A percentile compares a stretch with the other conserved stretches of the same genome.
These are phyloP conservation scores for Drosophila nannoptera DNA, from an alignment of 1,140 invertebrate species.

Conservation along the genomic window DNA sequence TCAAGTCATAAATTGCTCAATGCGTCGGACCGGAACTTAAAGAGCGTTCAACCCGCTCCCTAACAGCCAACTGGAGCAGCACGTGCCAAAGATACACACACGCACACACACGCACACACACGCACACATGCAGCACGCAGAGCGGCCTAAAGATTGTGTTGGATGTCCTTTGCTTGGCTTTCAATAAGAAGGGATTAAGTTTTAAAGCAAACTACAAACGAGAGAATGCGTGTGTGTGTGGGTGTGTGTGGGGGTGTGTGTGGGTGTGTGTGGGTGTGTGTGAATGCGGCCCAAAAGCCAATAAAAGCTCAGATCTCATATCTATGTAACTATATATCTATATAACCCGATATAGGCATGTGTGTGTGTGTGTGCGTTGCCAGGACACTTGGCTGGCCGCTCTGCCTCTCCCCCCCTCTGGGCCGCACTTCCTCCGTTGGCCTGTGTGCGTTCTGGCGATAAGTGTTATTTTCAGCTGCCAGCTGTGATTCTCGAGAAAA, in stretches of 20 bases:
- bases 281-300: slow-evolving; percentile 43
- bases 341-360: neutral
- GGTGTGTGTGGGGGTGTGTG: neutral
- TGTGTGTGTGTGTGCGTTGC: slow-evolving; percentile 2
- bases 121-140: slow-evolving; percentile 2
- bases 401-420: neutral
- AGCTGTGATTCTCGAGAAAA: slow-evolving; percentile 68
- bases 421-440: neutral
- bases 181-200: slow-evolving; percentile 73
- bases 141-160: slow-evolving; percentile 56
- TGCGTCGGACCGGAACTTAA: slow-evolving; percentile 58
- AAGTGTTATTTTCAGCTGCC: slow-evolving; percentile 74
- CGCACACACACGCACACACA: slow-evolving; percentile 11
- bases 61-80: slow-evolving; percentile 55
- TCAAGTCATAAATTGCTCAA: slow-evolving; percentile 74
- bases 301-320: slow-evolving; percentile 71
- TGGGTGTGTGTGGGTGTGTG: slow-evolving; percentile 18
- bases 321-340: slow-evolving; percentile 41
- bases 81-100: slow-evolving; percentile 46
- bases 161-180: slow-evolving; percentile 53
- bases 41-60: slow-evolving; percentile 53
- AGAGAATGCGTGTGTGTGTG: slow-evolving; percentile 4
- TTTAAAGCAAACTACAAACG: slow-evolving; percentile 71
- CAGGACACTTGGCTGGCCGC: slow-evolving; percentile 2
- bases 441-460: slow-evolving; percentile 48